Conservation (phyloP, 2,888 invertebrate genomes). For the Plemyria rubiginata region DNA sequence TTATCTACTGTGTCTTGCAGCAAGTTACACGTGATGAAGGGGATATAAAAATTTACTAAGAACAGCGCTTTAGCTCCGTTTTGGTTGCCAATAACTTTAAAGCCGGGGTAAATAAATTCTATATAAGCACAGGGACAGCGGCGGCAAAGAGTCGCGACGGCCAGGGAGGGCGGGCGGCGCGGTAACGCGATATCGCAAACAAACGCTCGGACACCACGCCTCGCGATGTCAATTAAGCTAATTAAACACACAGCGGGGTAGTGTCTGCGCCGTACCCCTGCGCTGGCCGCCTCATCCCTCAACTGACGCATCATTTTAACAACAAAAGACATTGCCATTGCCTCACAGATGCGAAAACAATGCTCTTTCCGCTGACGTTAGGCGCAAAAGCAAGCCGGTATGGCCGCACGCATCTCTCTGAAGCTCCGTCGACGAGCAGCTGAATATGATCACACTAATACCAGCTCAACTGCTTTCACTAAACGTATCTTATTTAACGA, state of each 20-base stretch:
- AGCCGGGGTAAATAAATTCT: constrained; percentile 1
- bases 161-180: constrained; percentile 45
- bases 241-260: constrained; percentile 81
- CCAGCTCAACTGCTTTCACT: constrained; percentile 31
- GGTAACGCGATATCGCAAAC: constrained; percentile 81
- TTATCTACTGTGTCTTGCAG: constrained; percentile 51
- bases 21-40: constrained; percentile 50
- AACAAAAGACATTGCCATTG: constrained; percentile 73
- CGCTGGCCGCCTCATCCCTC: constrained; percentile 66
- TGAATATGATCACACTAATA: constrained; percentile 37
- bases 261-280: too few relatives aligned
- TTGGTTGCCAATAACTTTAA: constrained; percentile 7
- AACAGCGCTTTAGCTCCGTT: constrained; percentile 30
- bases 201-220: constrained; percentile 82
- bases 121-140: constrained; percentile 17
- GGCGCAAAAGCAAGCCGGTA: constrained; percentile 26
- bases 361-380: constrained; percentile 42
- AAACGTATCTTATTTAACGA: constrained; percentile 28
- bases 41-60: constrained; percentile 46
- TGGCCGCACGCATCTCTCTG: constrained; percentile 45
- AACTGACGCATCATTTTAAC: constrained; percentile 74
- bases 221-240: constrained; percentile 84
- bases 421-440: constrained; percentile 40
- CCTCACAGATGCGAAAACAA: constrained; percentile 65
- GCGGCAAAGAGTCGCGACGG: constrained; percentile 51